Percentiles rank a stretch among this genome's conserved stretches.
Evolutionary conservation across 2,797 vertebrate genomes (phyloP).

Genomic region (Thaleichthys pacificus): DNA sequence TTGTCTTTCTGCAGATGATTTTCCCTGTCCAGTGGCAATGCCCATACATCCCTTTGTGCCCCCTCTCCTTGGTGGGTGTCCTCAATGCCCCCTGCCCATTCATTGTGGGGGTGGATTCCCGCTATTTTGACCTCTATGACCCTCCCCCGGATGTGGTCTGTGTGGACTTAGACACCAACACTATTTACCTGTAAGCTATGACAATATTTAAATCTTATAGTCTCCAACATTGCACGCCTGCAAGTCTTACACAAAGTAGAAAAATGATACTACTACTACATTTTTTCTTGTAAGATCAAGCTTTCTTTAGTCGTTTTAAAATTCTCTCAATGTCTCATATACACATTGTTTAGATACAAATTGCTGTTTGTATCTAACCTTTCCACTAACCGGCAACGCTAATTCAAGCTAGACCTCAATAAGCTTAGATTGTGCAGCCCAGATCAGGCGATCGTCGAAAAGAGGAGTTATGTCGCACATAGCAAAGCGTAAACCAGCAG

Average conservation of each 20-base stretch:
- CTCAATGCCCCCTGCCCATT: slow-evolving; percentile 95
- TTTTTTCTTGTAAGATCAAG: no score
- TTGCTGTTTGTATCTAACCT: no score
- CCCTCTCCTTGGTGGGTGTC: slow-evolving; percentile 90
- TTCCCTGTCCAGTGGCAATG: slow-evolving; percentile 99
- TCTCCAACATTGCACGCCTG: background rate
- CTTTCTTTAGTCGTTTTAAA: no score
- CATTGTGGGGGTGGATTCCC: slow-evolving; percentile 98
- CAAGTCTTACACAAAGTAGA: background rate
- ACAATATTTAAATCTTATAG: background rate
- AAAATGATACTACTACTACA: no score
- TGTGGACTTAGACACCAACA: slow-evolving; percentile 97
- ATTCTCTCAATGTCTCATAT: no score
- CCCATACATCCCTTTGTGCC: slow-evolving; percentile 97
- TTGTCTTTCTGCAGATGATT: slow-evolving; percentile 84
- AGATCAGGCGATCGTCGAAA: no score
- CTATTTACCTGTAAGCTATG: slow-evolving; percentile 89
- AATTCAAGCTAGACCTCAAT: no score
- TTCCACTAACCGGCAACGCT: no score
- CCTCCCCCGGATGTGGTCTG: slow-evolving; percentile 96
- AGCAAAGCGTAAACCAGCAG: no score
- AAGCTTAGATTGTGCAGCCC: no score
- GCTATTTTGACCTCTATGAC: slow-evolving; percentile 98
- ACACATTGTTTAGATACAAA: no score
- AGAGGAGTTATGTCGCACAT: no score